A percentile compares a stretch with the other conserved stretches of the same genome.
phyloP scores from a whole-genome alignment of 2,113 vertebrate species.

The Scomber colias region DNA sequence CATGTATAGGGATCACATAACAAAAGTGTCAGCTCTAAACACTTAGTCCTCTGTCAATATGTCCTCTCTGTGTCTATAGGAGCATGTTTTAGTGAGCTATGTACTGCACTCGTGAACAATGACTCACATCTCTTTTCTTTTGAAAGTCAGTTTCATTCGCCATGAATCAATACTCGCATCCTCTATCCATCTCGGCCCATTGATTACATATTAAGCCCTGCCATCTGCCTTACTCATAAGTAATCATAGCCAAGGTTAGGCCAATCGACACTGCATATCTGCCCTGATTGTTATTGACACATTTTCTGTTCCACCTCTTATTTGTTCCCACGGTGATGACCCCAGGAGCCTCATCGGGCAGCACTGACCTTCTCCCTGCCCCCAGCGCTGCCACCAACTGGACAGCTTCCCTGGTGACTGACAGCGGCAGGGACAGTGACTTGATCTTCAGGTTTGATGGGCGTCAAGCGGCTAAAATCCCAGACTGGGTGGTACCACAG shows the following conservation, averaged over 20 bases:
- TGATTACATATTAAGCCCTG: conserved; percentile 75
- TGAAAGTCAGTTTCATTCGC: conserved; percentile 73
- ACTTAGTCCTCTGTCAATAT: conserved; percentile 11
- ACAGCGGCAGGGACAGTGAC: conserved; percentile 89
- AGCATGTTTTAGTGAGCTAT: conserved; percentile 23
- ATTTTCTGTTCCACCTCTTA: conserved; percentile 43
- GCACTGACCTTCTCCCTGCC: conserved; percentile 94
- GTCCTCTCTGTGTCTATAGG: conserved; percentile 40
- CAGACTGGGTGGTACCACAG: conserved; percentile 93
- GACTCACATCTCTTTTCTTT: conserved; percentile 51
- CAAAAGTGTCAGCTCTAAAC: conserved; percentile 19
- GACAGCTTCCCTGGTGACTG: conserved; percentile 91
- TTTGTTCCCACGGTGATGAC: conserved; percentile 46
- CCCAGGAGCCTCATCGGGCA: conserved; percentile 94
- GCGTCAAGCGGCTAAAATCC: conserved; percentile 95
- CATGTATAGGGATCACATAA: conserved; percentile 10
- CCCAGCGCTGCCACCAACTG: conserved; percentile 91
- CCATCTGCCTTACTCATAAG: conserved; percentile 69
- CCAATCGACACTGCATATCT: conserved; percentile 43
- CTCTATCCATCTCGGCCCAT: conserved; percentile 63
- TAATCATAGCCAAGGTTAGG: conserved; percentile 77
- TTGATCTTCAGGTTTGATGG: conserved; percentile 97
- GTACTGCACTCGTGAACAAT: conserved; percentile 30
- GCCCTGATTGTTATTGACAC: conserved; percentile 68
- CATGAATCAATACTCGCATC: conserved; percentile 75